A percentile compares a stretch with the other conserved stretches of the same genome.
These are phyloP conservation scores for Nesometra sesokonis DNA, from an alignment of 35 echinoderm and acorn worm species.

Conservation along the genomic window DNA sequence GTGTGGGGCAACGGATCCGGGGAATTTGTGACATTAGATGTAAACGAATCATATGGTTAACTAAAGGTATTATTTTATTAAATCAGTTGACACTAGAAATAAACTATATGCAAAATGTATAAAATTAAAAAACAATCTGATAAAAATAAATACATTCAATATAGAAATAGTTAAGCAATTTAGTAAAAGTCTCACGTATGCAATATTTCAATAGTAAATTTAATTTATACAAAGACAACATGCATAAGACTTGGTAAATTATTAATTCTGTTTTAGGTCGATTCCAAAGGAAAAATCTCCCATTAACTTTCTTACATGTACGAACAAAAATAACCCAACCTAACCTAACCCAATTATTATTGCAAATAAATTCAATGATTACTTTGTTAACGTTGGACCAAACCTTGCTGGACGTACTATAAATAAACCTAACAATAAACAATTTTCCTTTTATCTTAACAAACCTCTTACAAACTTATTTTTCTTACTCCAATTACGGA, in stretches of 20 bases:
- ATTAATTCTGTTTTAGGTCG: not conserved
- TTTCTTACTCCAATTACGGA: not conserved
- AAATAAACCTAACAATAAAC: not conserved
- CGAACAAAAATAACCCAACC: not conserved
- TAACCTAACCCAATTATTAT: not conserved
- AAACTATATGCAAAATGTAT: not conserved
- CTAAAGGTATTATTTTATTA: not conserved
- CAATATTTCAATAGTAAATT: not conserved
- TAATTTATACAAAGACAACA: not conserved
- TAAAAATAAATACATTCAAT: not conserved
- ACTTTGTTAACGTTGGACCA: not conserved
- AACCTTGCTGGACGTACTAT: not conserved
- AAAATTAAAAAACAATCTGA: not conserved
- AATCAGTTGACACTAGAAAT: not conserved
- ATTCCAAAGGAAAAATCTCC: not conserved
- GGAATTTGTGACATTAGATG: no score
- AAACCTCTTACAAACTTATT: not conserved
- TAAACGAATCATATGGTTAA: no score
- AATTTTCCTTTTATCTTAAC: not conserved
- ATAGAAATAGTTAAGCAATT: not conserved
- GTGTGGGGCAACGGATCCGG: no score
- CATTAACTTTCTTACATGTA: not conserved
- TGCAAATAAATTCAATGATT: not conserved
- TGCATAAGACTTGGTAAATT: not conserved
- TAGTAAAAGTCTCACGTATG: not conserved